These are phyloP conservation scores for Liolophura sinensis DNA, from an alignment of 1,140 invertebrate genomes.

Conservation along the genomic window DNA sequence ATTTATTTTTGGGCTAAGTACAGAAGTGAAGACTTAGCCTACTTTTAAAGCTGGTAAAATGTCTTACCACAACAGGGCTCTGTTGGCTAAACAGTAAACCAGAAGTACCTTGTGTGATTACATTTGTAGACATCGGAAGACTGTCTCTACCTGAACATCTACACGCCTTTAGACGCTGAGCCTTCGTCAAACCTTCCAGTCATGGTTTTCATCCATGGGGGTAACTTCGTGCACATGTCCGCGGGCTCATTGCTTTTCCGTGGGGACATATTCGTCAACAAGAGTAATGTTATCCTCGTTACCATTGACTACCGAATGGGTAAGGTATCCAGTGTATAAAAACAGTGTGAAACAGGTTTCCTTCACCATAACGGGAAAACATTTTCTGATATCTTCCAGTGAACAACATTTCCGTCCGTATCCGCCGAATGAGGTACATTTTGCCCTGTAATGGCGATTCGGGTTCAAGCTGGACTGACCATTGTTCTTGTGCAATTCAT, in stretches of 20 bases:
- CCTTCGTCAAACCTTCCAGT: conserved; percentile 21
- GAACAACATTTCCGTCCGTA: too few species aligned
- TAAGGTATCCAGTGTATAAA: conserved; percentile 30
- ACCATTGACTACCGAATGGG: conserved; percentile 63
- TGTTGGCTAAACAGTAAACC: too few species aligned
- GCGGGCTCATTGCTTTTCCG: conserved; percentile 33
- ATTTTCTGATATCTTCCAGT: too few species aligned
- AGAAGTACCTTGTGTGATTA: neutral
- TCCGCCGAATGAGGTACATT: too few species aligned
- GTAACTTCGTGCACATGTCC: conserved; percentile 39
- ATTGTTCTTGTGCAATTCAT: too few species aligned
- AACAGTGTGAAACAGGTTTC: too few species aligned
- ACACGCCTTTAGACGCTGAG: conserved; percentile 23
- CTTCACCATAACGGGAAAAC: too few species aligned
- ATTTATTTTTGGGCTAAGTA: neutral
- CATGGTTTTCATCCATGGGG: conserved; percentile 46
- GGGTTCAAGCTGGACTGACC: too few species aligned
- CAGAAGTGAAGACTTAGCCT: neutral
- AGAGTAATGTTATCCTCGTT: conserved; percentile 59
- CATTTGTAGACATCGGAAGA: conserved; percentile 50
- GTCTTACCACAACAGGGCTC: too few species aligned
- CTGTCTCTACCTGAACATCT: conserved; percentile 49
- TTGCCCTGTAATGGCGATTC: too few species aligned
- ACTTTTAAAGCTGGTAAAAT: neutral
- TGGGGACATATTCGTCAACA: conserved; percentile 45